Evolutionary conservation across 92 coral and sea anemone species (phyloP), one percentile per base, ranked within the genome.

Genomic region (Zoanthus sansibaricus): DNA sequence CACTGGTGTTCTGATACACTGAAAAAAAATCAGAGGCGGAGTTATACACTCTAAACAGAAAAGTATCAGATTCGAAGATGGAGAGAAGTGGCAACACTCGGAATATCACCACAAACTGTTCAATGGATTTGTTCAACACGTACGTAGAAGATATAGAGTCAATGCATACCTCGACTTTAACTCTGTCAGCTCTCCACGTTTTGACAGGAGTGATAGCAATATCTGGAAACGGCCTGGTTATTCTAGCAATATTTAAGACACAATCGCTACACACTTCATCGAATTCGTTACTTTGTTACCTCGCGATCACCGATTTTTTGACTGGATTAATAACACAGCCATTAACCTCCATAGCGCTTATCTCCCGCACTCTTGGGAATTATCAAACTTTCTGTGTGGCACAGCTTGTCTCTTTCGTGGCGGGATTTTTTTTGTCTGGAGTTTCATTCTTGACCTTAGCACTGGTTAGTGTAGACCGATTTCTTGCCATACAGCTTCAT

Each of bases 261-360:
- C 58, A 67, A 17, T 77, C 78, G 12, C 87, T 88, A 13, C 87
- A 88, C 21, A 72, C 77, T 32, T 87, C 87, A 6, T 82, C 91
- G 6, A 72, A 82, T 37, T 77, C 86, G 14, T 70, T 89, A 62
- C 88, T 89, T 0, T 86, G 88, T 15, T 89, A 85, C 46, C 91
- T 89, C n/a, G 91, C 84, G n/a, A 73, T 68, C 11, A 30, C 88
- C 7, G 91, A 89, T 69, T 62, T 89, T n/a, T 64, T 89, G 3
- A 83, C 91, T 0, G 91, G 91, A 6, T 13, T 84, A 54, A 74
- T 83, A 16, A 32, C 88, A 7, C 88, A 83, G 32, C 91, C 91
- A 76, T 49, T 55, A 13, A 59, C 72, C 33, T 51, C 86, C 1
- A 73, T 33, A 3, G 86, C 79, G 32, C 82, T 72, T 25, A 42